Conservation (phyloP, 2,797 vertebrate genomes). For the Phalanger gymnotis region DNA sequence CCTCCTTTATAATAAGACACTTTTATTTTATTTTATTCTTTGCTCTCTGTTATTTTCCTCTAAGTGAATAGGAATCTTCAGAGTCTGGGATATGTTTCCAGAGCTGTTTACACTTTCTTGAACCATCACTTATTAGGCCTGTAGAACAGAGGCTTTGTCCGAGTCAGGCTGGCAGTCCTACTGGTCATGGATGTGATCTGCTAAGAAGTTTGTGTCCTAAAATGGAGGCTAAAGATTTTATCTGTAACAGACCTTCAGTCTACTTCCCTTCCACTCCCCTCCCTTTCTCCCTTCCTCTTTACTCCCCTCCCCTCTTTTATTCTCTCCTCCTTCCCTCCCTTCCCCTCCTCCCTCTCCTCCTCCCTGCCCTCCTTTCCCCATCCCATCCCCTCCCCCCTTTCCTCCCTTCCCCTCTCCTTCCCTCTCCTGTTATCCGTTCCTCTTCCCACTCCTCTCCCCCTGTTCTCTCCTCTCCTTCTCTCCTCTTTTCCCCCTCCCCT, state of each 20-base stretch:
- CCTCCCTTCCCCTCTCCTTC: accelerated
- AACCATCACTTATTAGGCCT: not conserved
- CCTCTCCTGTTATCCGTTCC: too few relatives aligned
- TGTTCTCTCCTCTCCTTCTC: accelerated
- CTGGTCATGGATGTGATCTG: not conserved
- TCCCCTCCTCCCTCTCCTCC: not conserved
- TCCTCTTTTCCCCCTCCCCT: too few relatives aligned
- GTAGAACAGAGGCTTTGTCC: not conserved
- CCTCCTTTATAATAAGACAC: not conserved
- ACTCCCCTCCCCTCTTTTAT: too few relatives aligned
- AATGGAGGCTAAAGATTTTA: not conserved
- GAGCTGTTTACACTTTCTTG: not conserved
- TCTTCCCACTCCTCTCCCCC: too few relatives aligned
- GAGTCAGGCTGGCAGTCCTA: not conserved
- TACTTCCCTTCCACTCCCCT: not conserved
- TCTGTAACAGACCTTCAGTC: not conserved
- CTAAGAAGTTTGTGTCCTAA: not conserved
- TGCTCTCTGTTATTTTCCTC: not conserved
- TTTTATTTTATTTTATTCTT: not conserved
- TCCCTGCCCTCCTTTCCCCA: not conserved
- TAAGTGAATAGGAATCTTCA: not conserved
- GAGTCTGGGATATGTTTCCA: not conserved
- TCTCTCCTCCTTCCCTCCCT: too few relatives aligned
- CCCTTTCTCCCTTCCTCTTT: too few relatives aligned
- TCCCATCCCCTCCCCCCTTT: not conserved